Conservation (phyloP, 1,140 invertebrate genomes). For the Papilio xuthus region DNA sequence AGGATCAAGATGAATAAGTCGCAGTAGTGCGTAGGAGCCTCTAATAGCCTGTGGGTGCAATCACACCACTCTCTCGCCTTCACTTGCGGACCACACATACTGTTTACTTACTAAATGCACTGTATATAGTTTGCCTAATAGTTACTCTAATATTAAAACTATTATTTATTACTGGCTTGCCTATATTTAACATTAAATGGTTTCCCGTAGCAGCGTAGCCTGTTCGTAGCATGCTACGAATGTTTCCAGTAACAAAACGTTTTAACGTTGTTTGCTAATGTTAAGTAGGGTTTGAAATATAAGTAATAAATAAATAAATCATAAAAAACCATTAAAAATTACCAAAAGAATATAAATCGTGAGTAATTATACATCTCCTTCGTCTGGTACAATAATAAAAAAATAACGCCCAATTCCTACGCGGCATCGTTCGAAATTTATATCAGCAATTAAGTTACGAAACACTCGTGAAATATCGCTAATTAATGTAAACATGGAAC, state of each 20-base stretch:
- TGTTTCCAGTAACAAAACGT: background rate
- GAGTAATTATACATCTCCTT: constrained; percentile 33
- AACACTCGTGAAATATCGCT: constrained; percentile 74
- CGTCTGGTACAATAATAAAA: constrained; percentile 19
- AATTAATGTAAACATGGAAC: constrained; percentile 80
- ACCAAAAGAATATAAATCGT: constrained; percentile 28
- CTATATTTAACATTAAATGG: background rate
- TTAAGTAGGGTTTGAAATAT: background rate
- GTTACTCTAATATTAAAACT: background rate
- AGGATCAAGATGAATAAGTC: constrained; percentile 40
- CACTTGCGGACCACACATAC: constrained; percentile 37
- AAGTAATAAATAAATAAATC: background rate
- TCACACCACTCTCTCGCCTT: constrained; percentile 44
- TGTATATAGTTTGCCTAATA: constrained; percentile 6
- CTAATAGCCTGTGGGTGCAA: constrained; percentile 53
- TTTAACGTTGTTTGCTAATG: background rate
- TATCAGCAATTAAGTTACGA: constrained; percentile 71
- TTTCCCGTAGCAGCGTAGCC: constrained; percentile 1
- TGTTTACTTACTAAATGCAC: constrained; percentile 44
- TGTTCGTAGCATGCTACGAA: constrained; percentile 19
- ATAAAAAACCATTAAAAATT: constrained; percentile 17
- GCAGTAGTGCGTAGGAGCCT: constrained; percentile 39
- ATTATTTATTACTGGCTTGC: background rate
- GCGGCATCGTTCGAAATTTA: constrained; percentile 62
- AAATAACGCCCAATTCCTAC: constrained; percentile 34